phyloP scores from a whole-genome alignment of 2,113 vertebrate species.

The Oophaga pumilio region DNA sequence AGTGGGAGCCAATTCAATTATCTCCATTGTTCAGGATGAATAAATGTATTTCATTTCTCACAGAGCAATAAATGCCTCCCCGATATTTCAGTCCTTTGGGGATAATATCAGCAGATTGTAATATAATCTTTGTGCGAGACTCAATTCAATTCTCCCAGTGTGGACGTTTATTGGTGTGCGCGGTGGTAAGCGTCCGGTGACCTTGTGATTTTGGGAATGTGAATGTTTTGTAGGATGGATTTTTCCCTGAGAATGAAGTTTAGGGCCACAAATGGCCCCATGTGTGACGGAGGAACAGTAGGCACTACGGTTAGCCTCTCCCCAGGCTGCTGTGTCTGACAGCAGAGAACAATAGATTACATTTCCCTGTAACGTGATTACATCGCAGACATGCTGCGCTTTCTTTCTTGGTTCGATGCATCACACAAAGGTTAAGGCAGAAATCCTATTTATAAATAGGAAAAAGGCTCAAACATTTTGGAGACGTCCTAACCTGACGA shows the following conservation, averaged over 20 bases:
- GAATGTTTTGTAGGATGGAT: background rate
- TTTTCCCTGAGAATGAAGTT: background rate
- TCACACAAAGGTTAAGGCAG: background rate
- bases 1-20: slow-evolving; percentile 35
- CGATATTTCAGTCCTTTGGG: slow-evolving; percentile 9
- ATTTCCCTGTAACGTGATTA: too few species aligned
- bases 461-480: background rate
- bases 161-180: background rate
- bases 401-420: background rate
- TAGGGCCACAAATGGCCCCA: background rate
- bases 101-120: slow-evolving; percentile 13
- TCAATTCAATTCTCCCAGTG: background rate
- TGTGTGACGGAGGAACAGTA: too few species aligned
- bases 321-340: too few species aligned
- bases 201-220: background rate
- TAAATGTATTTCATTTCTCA: slow-evolving; percentile 48
- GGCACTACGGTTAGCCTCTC: too few species aligned
- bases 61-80: slow-evolving; percentile 25
- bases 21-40: slow-evolving; percentile 36
- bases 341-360: too few species aligned
- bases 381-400: too few species aligned
- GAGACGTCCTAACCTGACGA: background rate
- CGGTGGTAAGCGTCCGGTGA: background rate
- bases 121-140: slow-evolving; percentile 6
- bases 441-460: background rate